Percentiles rank a stretch among this genome's conserved stretches.
Evolutionary conservation across 2,888 invertebrate genomes (phyloP).

Genomic region (Hipparchia sbordonii): DNA sequence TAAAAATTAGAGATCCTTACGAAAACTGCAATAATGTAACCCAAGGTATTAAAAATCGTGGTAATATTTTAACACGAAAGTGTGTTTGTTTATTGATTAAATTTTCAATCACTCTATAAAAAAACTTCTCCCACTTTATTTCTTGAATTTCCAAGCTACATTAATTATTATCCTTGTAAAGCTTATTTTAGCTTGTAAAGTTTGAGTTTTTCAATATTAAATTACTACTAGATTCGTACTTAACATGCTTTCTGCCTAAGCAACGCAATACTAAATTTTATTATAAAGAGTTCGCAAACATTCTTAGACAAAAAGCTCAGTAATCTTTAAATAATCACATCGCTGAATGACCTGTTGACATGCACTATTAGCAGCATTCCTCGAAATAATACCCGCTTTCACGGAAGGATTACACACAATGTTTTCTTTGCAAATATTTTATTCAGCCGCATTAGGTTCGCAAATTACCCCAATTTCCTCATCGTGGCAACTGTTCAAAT

Average conservation of each 20-base stretch:
- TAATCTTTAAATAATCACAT: conserved; percentile 12
- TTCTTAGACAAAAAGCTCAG: conserved; percentile 16
- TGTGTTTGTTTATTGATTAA: too few species aligned
- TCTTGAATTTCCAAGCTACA: too few species aligned
- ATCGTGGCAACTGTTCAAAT: conserved; percentile 47
- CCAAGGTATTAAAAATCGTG: too few species aligned
- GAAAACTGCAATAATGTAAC: too few species aligned
- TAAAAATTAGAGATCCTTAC: too few species aligned
- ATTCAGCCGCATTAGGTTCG: conserved; percentile 45
- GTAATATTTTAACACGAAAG: too few species aligned
- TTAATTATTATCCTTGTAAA: too few species aligned
- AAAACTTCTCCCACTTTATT: too few species aligned
- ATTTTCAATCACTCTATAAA: too few species aligned
- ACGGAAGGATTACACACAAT: conserved; percentile 38
- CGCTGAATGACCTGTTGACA: conserved; percentile 23
- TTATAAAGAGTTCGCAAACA: background rate
- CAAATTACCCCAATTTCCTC: conserved; percentile 53
- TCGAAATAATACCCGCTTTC: conserved; percentile 14
- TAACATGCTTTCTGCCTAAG: background rate
- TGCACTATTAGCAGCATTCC: conserved; percentile 18
- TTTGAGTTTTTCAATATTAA: background rate
- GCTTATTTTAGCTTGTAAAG: too few species aligned
- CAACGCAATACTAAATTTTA: background rate
- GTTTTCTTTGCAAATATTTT: conserved; percentile 42
- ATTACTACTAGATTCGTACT: background rate